Evolutionary conservation across 2,797 vertebrate species (phyloP).

Genomic region (Adelosebastes latens): DNA sequence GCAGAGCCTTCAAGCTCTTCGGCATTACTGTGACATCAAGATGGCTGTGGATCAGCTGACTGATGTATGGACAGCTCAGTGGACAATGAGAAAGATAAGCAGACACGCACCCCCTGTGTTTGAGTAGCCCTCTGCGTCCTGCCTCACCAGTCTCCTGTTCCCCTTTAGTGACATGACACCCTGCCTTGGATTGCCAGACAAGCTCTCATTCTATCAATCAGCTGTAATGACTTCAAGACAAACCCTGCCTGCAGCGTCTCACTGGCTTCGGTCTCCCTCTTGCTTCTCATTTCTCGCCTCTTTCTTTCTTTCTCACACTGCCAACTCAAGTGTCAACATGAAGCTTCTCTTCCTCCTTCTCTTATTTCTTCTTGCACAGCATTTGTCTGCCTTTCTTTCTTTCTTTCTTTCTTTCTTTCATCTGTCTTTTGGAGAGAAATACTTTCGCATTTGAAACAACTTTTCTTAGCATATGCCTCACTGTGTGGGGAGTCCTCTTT

Average conservation of each 20-base stretch:
- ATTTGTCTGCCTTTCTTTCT: conserved; percentile 12
- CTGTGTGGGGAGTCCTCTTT: background rate
- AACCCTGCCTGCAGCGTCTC: conserved; percentile 43
- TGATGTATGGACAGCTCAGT: background rate
- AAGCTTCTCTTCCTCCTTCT: conserved; percentile 30
- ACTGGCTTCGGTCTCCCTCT: conserved; percentile 14
- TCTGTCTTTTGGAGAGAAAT: conserved; percentile 3
- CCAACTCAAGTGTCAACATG: conserved; percentile 42
- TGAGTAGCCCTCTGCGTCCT: conserved; percentile 18
- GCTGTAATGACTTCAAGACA: conserved; percentile 56
- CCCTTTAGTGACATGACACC: conserved; percentile 31
- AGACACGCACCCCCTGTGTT: background rate
- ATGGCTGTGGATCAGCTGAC: background rate
- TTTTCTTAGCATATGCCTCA: background rate
- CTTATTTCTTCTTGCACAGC: conserved; percentile 9
- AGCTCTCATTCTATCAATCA: conserved; percentile 77
- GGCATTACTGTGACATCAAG: background rate
- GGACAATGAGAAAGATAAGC: background rate
- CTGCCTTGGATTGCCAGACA: conserved; percentile 45
- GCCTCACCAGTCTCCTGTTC: conserved; percentile 36
- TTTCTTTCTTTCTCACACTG: conserved; percentile 13
- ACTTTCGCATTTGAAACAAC: background rate
- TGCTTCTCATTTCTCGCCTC: conserved; percentile 4
- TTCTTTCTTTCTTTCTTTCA: background rate
- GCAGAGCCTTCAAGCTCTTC: background rate